Evolutionary conservation across 2,113 vertebrate genomes (phyloP), one percentile per base, ranked within the genome.

Genomic region (Rynchops niger): DNA sequence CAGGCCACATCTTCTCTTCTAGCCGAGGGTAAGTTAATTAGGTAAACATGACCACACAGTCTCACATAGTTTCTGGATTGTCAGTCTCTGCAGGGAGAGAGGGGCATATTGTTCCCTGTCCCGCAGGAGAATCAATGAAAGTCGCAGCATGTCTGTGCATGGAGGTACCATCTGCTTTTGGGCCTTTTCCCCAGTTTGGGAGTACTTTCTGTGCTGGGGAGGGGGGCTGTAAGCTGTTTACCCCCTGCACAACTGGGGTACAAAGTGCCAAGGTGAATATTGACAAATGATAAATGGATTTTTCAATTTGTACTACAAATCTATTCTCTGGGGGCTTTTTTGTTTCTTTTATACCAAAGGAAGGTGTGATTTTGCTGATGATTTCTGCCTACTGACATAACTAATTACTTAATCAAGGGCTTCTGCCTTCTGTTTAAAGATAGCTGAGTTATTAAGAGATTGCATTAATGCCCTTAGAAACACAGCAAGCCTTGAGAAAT

Each of bases 391-490:
- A 27, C 56, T 94, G 93, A 87, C 81, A 89, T 67, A 94, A 65
- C 76, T 95, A 92, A 92, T 92, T 93, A 89, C 83, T 97, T 95
- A 95, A 94, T 92, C 61, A 91, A 89, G 61, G 73, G 56, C 49
- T 96, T 85, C 43, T 94, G 81, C 65, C 65, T 82, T 94, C 81
- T 95, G 56, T 85, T 92, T 87, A 76, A 66, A 95, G 91, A 85
- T 82, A 76, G 89, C 70, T 82, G 89, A 91, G 86, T 38, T 95
- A 95, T 85, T 80, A 95, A 89, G 86, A 93, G 77, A 89, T 88
- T 2, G 2, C 26, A 79, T 82, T 85, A 95, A 92, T 89, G 70
- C 53, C 73, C 53, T 87, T n/a, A 89, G 86, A 95, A 97, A 93
- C 88, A 86, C 76, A 93, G 76, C 6, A 2, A 94, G 80, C 65